Conservation (phyloP, 1,140 invertebrate genomes). For the Tetramorium alpestre region DNA sequence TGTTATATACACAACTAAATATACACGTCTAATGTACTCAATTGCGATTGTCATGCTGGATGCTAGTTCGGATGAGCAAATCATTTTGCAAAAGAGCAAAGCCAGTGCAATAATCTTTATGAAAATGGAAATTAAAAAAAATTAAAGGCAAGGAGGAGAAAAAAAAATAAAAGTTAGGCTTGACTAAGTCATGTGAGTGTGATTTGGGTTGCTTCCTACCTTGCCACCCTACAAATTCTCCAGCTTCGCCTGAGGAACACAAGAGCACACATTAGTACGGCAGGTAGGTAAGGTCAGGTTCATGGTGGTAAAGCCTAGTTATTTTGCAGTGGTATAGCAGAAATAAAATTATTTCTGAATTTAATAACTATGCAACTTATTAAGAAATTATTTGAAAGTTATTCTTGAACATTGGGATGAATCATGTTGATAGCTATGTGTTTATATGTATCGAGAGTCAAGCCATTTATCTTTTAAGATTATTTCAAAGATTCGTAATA, state of each 20-base stretch:
- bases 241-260: conserved; percentile 91
- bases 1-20: neutral
- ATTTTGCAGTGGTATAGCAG: conserved; percentile 83
- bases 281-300: conserved; percentile 86
- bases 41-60: conserved; percentile 69
- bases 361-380: neutral
- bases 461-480: neutral
- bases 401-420: neutral
- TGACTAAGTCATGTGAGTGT: conserved; percentile 85
- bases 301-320: conserved; percentile 85
- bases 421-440: neutral
- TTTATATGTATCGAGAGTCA: neutral
- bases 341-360: conserved; percentile 41
- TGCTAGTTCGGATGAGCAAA: conserved; percentile 68
- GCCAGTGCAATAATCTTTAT: conserved; percentile 73
- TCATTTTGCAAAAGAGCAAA: conserved; percentile 71
- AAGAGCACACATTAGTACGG: conserved; percentile 87
- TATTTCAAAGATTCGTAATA: neutral
- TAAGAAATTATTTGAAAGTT: neutral
- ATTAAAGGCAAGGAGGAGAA: conserved; percentile 71
- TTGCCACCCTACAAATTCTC: conserved; percentile 94
- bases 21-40: conserved; percentile 22
- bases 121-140: conserved; percentile 69
- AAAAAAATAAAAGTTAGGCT: conserved; percentile 74
- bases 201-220: conserved; percentile 89